Evolutionary conservation across 2,888 invertebrate species (phyloP), one percentile per base, ranked within the genome.

Genomic region (Diadegma fenestrale): DNA sequence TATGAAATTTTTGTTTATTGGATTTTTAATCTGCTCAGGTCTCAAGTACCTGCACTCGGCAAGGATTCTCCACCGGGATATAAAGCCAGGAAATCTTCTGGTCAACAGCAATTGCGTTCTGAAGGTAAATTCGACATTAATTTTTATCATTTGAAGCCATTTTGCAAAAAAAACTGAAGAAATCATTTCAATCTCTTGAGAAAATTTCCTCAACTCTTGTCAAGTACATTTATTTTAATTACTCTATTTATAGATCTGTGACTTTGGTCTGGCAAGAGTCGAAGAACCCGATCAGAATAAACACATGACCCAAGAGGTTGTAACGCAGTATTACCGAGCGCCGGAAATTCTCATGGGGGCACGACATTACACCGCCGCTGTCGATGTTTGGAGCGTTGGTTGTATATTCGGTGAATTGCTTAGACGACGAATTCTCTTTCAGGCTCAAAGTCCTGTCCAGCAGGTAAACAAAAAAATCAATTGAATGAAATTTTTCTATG

Each of bases 261-360:
- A 99, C 96, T 99, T 99, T 94, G 99, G 99, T 37, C 95, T 99
- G 94, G 99, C 99, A 58, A 96, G 99, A 89, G 99, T 99, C 86
- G 99, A 99, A 95, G 99, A 99, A 93, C 98, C 98, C 0, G 98
- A 99, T 93, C 96, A 97, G 91, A 96, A 96, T 91, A 97, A 98
- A 94, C 97, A 98, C 94, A 99, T 99, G 99, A 99, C 99, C 48
- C 99, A 99, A 94, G 99, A 99, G 95, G 99, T 99, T 87, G 99
- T 99, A 86, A 99, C 99, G 89, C 99, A 99, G 95, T 99, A 99
- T 95, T 99, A 99, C 95, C 96, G 99, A 88, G 99, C 99, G 30
- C 99, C 99, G 0, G 99, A 99, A 95, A 98, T 99, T 91, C 95
- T 99, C 85, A 99, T 99, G 99, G 99, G 99, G 43, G 99, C 99